Percentiles rank a stretch among this genome's conserved stretches.
Conservation (phyloP, 2,113 vertebrate genomes). For the Callospermophilus lateralis region DNA sequence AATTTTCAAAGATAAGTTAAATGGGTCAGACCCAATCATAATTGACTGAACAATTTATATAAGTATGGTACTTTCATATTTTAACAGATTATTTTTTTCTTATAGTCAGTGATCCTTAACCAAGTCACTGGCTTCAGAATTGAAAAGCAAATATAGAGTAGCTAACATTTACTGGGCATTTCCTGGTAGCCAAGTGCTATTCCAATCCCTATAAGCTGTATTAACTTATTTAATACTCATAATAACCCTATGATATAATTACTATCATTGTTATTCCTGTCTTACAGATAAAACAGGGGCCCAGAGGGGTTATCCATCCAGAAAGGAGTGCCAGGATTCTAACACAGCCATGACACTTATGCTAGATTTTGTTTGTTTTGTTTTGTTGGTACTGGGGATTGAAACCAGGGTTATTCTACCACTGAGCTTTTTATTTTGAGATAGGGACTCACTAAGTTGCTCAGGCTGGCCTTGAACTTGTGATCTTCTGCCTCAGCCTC, state of each 20-base stretch:
- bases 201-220: neutral
- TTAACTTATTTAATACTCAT: neutral
- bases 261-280: neutral
- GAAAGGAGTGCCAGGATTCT: neutral
- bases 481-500: too few species aligned
- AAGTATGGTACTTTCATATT: neutral
- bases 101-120: conserved; percentile 25
- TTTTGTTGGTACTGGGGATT: neutral
- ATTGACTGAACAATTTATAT: neutral
- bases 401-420: neutral
- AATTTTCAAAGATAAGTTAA: conserved; percentile 11
- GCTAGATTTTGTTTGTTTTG: neutral
- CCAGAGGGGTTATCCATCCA: neutral
- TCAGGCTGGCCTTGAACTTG: too few species aligned
- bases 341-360: neutral
- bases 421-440: neutral
- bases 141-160: neutral
- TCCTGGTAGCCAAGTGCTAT: neutral
- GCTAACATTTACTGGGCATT: neutral
- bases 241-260: neutral
- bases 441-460: neutral
- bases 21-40: neutral
- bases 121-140: neutral
- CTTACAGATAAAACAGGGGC: neutral
- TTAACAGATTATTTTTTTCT: neutral